Evolutionary conservation across 1,140 invertebrate genomes (phyloP).

Genomic region (Hestina assimilis): DNA sequence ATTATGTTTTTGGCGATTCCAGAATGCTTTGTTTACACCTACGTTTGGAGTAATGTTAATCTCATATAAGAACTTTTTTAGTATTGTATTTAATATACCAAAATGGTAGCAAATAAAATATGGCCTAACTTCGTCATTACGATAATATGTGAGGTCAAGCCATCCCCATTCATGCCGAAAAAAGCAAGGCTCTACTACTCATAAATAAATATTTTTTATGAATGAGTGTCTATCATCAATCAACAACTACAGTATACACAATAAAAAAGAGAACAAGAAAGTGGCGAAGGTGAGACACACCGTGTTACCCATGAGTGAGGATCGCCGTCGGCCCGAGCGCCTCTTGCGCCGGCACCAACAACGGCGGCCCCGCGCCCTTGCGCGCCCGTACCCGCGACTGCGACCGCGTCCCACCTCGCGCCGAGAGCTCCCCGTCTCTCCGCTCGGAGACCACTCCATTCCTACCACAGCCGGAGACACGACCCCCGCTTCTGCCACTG

Average conservation of each 20-base stretch:
- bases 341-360: conserved; percentile 68
- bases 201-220: too few relatives aligned
- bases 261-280: conserved; percentile 50
- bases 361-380: conserved; percentile 46
- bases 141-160: too few relatives aligned
- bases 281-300: conserved; percentile 62
- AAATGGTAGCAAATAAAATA: too few relatives aligned
- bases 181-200: too few relatives aligned
- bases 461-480: conserved; percentile 26
- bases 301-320: conserved; percentile 72
- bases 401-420: conserved; percentile 54
- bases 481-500: conserved; percentile 28
- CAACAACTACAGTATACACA: not conserved
- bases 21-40: too few relatives aligned
- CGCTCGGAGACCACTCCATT: conserved; percentile 21
- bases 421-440: conserved; percentile 27
- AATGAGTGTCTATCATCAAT: not conserved
- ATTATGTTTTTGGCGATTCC: too few relatives aligned
- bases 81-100: too few relatives aligned
- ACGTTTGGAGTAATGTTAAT: too few relatives aligned
- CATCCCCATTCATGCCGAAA: too few relatives aligned
- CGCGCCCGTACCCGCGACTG: conserved; percentile 65
- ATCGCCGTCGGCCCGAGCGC: conserved; percentile 61
- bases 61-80: too few relatives aligned
- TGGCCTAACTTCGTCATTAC: too few relatives aligned